Evolutionary conservation across 2,113 vertebrate genomes (phyloP), one percentile per base, ranked within the genome.

Genomic region (Lates calcarifer): DNA sequence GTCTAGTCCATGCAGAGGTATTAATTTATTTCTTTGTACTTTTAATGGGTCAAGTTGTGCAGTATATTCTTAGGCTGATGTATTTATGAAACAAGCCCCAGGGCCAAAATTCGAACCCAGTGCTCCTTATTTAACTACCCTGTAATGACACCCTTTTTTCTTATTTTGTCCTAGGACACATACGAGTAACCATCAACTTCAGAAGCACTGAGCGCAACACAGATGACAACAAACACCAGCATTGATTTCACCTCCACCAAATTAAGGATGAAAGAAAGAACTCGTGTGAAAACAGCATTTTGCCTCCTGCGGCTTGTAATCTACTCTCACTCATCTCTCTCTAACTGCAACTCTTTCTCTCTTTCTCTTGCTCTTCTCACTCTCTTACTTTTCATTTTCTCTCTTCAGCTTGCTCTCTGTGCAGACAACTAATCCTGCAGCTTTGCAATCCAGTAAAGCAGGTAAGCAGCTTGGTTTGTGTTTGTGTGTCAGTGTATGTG

Each of bases 221-320:
- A 71, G 63, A 60, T 79, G 61, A 73, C 82, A 74, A 37, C 71
- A 72, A 77, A 77, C 41, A 33, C 10, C 29, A 74, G 24, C 69
- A 75, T 35, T 57, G 45, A 85, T 68, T 87, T 87, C 43, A 74
- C 53, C 24, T 61, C 62, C 26, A 56, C 18, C 31, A 65, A 79
- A 71, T 85, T 60, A 88, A 88, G 64, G 70, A 67, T 51, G 61
- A 69, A 55, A 72, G 62, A 82, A 66, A 75, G 39, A 78, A 67
- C 11, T 71, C 61, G 35, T 79, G 79, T 79, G 72, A 84, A 56
- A 74, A 76, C 31, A 33, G 56, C 53, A 60, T 58, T 81, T 82
- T 39, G 53, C 69, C 77, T 24, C 22, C 53, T 37, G 71, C 49
- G 71, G 78, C 45, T 83, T 74, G 66, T 81, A 85, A 63, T 83